Conservation (phyloP, 37 sponge, comb jelly and placozoan species). For the Agelas oroides region DNA sequence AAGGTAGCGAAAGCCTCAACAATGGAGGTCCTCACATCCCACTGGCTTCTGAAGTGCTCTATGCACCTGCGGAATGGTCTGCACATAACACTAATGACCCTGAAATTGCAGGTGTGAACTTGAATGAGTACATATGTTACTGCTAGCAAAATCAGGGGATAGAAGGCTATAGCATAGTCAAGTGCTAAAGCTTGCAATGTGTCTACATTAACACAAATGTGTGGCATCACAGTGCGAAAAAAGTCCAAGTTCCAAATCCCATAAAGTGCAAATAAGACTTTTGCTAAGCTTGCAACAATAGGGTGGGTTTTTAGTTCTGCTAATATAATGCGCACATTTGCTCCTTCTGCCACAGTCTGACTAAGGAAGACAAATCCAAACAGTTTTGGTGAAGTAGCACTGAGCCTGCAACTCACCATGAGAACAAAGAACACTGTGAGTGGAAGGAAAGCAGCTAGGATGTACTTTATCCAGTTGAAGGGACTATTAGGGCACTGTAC, state of each 20-base stretch:
- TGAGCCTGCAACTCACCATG: slow-evolving; percentile 64
- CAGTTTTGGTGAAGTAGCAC: slow-evolving; percentile 46
- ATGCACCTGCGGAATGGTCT: slow-evolving; percentile 1
- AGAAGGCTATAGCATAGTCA: slow-evolving; percentile 26
- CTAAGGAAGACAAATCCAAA: slow-evolving; percentile 57
- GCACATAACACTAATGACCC: background rate
- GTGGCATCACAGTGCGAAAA: background rate
- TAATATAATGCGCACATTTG: too few species aligned
- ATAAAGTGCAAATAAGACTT: background rate
- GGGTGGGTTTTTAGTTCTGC: too few species aligned
- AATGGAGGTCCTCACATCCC: slow-evolving; percentile 40
- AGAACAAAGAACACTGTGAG: slow-evolving; percentile 53
- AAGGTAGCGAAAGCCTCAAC: slow-evolving; percentile 67
- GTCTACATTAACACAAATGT: background rate
- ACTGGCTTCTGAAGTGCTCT: background rate
- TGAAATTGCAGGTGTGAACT: background rate
- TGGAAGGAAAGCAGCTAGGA: slow-evolving; percentile 47
- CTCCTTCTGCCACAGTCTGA: slow-evolving; percentile 29
- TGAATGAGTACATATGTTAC: background rate
- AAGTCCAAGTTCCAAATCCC: slow-evolving; percentile 51
- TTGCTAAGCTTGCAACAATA: background rate
- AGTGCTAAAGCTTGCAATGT: slow-evolving; percentile 2
- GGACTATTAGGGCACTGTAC: background rate
- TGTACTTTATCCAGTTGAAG: slow-evolving; percentile 8
- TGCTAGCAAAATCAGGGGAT: slow-evolving; percentile 10